These are phyloP conservation scores for Liparis tanakae DNA, from an alignment of 2,797 vertebrate species.

Conservation along the genomic window DNA sequence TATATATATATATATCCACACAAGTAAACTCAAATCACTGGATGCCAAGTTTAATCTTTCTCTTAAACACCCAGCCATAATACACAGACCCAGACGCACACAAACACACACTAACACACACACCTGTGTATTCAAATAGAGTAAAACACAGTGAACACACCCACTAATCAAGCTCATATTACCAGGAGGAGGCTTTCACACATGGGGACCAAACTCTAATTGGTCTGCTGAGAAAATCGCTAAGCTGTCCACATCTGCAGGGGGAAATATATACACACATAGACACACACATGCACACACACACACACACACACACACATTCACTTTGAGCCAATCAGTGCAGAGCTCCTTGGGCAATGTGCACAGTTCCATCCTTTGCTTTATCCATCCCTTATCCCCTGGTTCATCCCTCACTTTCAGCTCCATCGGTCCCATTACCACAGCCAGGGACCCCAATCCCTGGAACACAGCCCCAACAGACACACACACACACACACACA, in stretches of 20 bases:
- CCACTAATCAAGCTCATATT: slow-evolving; percentile 71
- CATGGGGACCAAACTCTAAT: slow-evolving; percentile 83
- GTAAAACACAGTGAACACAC: slow-evolving; percentile 60
- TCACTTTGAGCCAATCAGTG: slow-evolving; percentile 73
- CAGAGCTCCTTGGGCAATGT: slow-evolving; percentile 68
- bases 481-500: slow-evolving; percentile 25
- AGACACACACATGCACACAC: slow-evolving; percentile 22
- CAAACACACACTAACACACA: slow-evolving; percentile 23
- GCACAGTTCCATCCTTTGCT: slow-evolving; percentile 71
- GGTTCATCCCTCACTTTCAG: slow-evolving; percentile 81
- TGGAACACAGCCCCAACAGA: slow-evolving; percentile 55
- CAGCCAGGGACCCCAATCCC: slow-evolving; percentile 68
- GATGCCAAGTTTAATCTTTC: too few relatives aligned
- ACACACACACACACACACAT: slow-evolving; percentile 29
- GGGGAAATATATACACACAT: slow-evolving; percentile 31
- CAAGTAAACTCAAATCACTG: too few relatives aligned
- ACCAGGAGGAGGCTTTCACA: slow-evolving; percentile 67
- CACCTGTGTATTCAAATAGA: slow-evolving; percentile 10
- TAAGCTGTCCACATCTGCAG: slow-evolving; percentile 76
- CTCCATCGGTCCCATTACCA: slow-evolving; percentile 81
- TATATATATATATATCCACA: too few relatives aligned
- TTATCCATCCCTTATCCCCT: slow-evolving; percentile 75
- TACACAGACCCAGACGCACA: slow-evolving; percentile 3
- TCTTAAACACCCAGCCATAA: too few relatives aligned
- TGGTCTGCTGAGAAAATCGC: slow-evolving; percentile 79